Evolutionary conservation across 1,140 invertebrate genomes (phyloP).

Genomic region (Pentalonia nigronervosa): DNA sequence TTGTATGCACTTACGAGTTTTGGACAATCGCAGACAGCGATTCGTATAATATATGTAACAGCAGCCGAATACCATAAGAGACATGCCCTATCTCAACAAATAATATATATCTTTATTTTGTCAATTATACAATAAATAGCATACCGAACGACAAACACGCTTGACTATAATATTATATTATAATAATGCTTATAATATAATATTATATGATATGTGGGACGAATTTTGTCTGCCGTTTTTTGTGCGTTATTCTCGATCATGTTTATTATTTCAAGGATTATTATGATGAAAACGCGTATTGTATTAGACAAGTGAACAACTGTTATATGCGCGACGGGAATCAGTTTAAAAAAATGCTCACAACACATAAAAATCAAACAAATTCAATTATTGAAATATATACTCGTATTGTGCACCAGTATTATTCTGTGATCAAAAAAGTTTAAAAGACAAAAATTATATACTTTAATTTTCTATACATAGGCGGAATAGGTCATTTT

Average conservation of each 20-base stretch:
- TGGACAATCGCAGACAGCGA: not conserved
- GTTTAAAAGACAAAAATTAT: not conserved
- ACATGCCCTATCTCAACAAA: not conserved
- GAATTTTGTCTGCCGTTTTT: not conserved
- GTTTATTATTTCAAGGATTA: not conserved
- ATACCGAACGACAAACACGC: not conserved
- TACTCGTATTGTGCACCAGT: not conserved
- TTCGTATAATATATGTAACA: too few relatives aligned
- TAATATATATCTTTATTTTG: not conserved
- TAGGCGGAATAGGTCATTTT: too few relatives aligned
- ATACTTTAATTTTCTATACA: not conserved
- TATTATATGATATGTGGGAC: not conserved
- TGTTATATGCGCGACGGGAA: not conserved
- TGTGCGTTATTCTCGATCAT: not conserved
- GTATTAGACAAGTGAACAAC: not conserved
- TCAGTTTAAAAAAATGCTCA: not conserved
- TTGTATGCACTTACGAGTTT: too few relatives aligned
- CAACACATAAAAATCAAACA: not conserved
- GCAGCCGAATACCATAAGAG: too few relatives aligned
- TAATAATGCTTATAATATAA: not conserved
- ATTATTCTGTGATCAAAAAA: not conserved
- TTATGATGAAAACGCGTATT: not conserved
- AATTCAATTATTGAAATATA: not conserved
- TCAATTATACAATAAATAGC: not conserved
- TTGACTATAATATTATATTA: not conserved